Conservation (phyloP, 1,140 invertebrate genomes). For the Ridgeia piscesae region DNA sequence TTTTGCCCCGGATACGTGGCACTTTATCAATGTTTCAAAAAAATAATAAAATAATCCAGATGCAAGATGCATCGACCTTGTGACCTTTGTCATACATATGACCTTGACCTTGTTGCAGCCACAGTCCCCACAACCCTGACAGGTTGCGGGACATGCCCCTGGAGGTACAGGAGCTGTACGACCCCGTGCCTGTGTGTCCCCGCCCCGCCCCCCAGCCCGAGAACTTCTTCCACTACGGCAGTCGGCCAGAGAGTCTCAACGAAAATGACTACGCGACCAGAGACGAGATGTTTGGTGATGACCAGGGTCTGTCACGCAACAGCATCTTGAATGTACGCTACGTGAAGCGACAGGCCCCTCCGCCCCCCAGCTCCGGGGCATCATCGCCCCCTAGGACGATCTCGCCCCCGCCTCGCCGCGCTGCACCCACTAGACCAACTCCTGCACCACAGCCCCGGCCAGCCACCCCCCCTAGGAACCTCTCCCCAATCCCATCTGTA, state of each 20-base stretch:
- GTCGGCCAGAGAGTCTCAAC: neutral
- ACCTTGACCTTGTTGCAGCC: conserved; percentile 20
- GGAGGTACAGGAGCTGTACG: conserved; percentile 22
- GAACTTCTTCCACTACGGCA: conserved; percentile 18
- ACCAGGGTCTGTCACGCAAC: conserved; percentile 71
- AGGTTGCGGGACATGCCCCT: conserved; percentile 43
- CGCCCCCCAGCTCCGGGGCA: neutral
- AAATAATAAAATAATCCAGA: too few species aligned
- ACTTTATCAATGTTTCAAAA: too few species aligned
- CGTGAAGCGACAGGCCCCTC: conserved; percentile 48
- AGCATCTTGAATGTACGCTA: conserved; percentile 86
- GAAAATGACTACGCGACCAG: neutral
- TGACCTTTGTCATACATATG: neutral
- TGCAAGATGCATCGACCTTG: neutral
- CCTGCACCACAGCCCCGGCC: neutral
- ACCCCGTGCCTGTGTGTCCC: conserved; percentile 33
- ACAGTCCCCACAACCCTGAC: conserved; percentile 56
- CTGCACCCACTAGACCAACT: neutral
- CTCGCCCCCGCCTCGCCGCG: neutral
- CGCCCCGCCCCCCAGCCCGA: conserved; percentile 28
- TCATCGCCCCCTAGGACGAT: conserved; percentile 47
- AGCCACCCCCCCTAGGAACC: neutral
- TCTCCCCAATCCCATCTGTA: neutral
- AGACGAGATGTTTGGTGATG: conserved; percentile 17
- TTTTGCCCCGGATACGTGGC: too few species aligned